A percentile compares a stretch with the other conserved stretches of the same genome.
These are phyloP conservation scores for Octonoba sinensis DNA, from an alignment of 2,888 invertebrate genomes.

Conservation along the genomic window DNA sequence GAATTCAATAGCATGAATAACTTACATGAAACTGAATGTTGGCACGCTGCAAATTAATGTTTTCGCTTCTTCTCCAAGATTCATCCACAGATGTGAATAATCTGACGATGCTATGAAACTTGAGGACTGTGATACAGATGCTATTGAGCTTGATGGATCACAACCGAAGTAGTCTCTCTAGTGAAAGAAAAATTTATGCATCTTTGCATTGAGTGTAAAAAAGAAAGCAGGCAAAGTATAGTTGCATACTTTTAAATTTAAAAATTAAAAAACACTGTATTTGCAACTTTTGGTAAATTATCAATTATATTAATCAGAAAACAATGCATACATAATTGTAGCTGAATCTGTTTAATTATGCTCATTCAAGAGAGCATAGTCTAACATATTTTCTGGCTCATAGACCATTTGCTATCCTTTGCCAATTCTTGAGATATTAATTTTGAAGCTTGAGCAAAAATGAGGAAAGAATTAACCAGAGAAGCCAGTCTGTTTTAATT, in stretches of 20 bases:
- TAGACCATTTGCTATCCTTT: too few species aligned
- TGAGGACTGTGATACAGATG: background rate
- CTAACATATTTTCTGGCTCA: too few species aligned
- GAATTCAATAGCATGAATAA: constrained; percentile 1
- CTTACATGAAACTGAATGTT: constrained; percentile 46
- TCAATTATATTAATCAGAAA: too few species aligned
- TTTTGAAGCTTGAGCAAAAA: too few species aligned
- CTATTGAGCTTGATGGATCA: background rate
- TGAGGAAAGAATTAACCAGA: too few species aligned
- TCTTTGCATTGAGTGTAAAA: background rate
- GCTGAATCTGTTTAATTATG: too few species aligned
- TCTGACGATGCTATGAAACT: background rate
- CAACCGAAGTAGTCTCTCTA: constrained; percentile 20
- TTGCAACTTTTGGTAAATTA: too few species aligned
- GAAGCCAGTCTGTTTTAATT: too few species aligned
- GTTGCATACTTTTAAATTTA: background rate
- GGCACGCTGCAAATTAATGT: constrained; percentile 24
- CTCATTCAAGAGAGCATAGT: too few species aligned
- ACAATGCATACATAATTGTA: too few species aligned
- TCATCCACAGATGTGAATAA: constrained; percentile 13
- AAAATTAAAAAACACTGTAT: too few species aligned
- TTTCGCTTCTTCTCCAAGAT: constrained; percentile 27
- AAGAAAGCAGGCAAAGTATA: background rate
- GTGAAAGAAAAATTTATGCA: background rate
- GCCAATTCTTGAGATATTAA: too few species aligned